These are phyloP conservation scores for Steromphala cineraria DNA, from an alignment of 2,888 invertebrate genomes.

Conservation along the genomic window DNA sequence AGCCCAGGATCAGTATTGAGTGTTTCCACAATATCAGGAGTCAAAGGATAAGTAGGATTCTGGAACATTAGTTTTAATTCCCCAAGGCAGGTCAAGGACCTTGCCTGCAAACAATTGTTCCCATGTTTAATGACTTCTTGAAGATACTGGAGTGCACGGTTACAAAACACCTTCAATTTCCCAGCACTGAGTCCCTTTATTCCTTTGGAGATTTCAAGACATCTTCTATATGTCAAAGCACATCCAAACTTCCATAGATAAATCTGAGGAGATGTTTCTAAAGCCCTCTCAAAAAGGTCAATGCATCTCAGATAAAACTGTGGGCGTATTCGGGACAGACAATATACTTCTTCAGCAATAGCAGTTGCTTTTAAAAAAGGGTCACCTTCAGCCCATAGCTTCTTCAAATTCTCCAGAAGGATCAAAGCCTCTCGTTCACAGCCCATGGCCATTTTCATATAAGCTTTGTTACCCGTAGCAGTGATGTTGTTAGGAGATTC, in stretches of 20 bases:
- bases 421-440: neutral
- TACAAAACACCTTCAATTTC: neutral
- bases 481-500: neutral
- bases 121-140: neutral
- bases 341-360: neutral
- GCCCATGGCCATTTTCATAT: neutral
- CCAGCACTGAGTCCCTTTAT: neutral
- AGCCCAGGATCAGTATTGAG: neutral
- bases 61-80: neutral
- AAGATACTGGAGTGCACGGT: neutral
- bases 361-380: neutral
- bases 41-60: neutral
- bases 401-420: neutral
- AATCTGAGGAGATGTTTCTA: neutral
- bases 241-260: neutral
- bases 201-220: neutral
- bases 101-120: no score
- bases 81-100: neutral
- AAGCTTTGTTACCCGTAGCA: neutral
- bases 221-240: neutral
- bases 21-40: neutral
- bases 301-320: neutral
- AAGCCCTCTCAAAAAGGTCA: neutral
- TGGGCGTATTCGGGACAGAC: neutral
- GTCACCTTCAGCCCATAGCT: no score